Percentiles rank a stretch among this genome's conserved stretches.
Conservation (phyloP, 2,113 vertebrate species). For the Philantomba maxwellii region DNA sequence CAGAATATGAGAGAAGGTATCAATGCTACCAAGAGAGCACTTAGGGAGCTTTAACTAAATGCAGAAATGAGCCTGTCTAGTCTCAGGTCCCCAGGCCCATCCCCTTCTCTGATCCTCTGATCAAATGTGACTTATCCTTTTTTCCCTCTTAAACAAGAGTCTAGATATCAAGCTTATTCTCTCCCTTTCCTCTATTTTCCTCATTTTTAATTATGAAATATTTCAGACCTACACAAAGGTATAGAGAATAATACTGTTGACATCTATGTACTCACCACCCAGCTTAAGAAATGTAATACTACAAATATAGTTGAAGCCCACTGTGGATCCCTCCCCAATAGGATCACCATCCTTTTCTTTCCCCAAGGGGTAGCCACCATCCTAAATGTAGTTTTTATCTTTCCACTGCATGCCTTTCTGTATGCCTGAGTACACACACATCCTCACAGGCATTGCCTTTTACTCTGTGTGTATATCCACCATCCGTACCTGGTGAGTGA, state of each 20-base stretch:
- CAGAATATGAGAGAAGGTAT: background rate
- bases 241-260: background rate
- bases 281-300: background rate
- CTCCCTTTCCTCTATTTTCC: background rate
- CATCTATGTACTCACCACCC: background rate
- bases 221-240: background rate
- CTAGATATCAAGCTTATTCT: background rate
- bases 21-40: background rate
- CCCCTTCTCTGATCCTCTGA: background rate
- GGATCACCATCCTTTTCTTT: background rate
- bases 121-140: background rate
- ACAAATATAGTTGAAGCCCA: background rate
- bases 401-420: background rate
- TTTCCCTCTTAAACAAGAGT: background rate
- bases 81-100: background rate
- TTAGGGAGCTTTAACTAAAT: background rate
- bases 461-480: background rate
- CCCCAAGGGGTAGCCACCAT: background rate
- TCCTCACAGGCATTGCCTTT: background rate
- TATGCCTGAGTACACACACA: background rate
- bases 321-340: background rate
- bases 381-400: background rate
- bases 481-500: background rate
- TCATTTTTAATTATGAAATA: background rate
- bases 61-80: background rate